Evolutionary conservation across 2,888 invertebrate species (phyloP).

Genomic region (Lysandra bellargus): DNA sequence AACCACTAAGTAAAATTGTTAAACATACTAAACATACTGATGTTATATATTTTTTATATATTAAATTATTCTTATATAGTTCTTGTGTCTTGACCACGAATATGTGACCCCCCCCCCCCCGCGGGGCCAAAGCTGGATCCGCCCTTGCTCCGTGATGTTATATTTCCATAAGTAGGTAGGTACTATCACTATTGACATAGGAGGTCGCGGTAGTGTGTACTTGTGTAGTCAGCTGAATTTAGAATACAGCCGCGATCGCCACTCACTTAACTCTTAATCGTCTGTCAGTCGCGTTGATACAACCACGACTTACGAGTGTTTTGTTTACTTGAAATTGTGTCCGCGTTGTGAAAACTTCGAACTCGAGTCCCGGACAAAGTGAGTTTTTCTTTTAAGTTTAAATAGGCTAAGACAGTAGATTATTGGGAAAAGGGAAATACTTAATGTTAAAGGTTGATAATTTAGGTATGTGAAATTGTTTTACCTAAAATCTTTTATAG

Average conservation of each 20-base stretch:
- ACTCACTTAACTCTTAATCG: conserved; percentile 24
- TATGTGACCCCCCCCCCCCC: too few relatives aligned
- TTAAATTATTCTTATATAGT: too few relatives aligned
- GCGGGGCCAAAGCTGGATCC: too few relatives aligned
- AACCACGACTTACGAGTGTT: conserved; percentile 5
- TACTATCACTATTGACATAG: neutral
- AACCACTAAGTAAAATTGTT: too few relatives aligned
- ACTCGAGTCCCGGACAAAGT: neutral
- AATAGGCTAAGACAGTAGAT: neutral
- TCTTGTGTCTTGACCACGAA: too few relatives aligned
- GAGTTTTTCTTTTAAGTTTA: neutral
- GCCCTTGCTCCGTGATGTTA: too few relatives aligned
- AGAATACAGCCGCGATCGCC: conserved; percentile 21
- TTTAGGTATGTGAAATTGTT: neutral
- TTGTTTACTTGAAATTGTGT: conserved; percentile 1
- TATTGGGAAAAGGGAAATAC: neutral
- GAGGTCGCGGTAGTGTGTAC: conserved; percentile 8
- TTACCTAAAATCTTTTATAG: neutral
- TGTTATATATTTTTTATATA: too few relatives aligned
- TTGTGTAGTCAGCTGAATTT: conserved; percentile 20
- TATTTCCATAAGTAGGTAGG: neutral
- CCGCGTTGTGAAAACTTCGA: neutral
- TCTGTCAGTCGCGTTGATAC: conserved; percentile 22
- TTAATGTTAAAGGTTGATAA: neutral
- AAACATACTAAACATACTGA: too few relatives aligned